Conservation (phyloP, 1,140 invertebrate species). For the Nephila pilipes region DNA sequence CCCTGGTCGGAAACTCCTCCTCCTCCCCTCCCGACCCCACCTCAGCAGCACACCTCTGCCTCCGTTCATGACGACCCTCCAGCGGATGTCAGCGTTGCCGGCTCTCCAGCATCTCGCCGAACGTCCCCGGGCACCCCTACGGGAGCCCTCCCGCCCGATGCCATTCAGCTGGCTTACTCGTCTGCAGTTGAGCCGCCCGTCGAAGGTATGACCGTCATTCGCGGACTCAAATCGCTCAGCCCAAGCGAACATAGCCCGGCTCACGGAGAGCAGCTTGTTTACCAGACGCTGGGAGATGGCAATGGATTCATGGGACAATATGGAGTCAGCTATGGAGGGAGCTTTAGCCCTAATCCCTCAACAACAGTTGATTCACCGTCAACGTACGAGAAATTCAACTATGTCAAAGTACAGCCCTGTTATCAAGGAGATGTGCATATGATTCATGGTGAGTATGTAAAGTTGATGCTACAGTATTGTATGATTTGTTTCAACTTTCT, state of each 20-base stretch:
- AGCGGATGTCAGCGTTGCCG: background rate
- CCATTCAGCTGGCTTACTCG: slow-evolving; percentile 50
- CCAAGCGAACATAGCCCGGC: slow-evolving; percentile 1
- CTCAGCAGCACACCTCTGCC: slow-evolving; percentile 16
- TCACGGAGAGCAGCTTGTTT: slow-evolving; percentile 28
- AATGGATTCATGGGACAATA: slow-evolving; percentile 41
- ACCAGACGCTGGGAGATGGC: slow-evolving; percentile 64
- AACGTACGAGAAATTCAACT: slow-evolving; percentile 38
- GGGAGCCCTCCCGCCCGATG: background rate
- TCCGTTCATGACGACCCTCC: slow-evolving; percentile 4
- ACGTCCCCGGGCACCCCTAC: background rate
- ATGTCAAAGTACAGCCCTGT: background rate
- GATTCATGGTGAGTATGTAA: slow-evolving; percentile 20
- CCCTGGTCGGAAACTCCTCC: slow-evolving; percentile 60
- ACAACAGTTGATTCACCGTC: background rate
- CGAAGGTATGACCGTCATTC: slow-evolving; percentile 52
- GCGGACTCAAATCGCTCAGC: slow-evolving; percentile 35
- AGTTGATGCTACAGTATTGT: background rate
- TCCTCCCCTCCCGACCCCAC: slow-evolving; percentile 24
- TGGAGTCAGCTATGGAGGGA: background rate
- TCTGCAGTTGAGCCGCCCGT: background rate
- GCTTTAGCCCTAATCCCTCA: background rate
- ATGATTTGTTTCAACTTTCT: too few species aligned
- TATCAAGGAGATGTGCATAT: slow-evolving; percentile 47
- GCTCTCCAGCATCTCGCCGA: background rate